These are phyloP conservation scores for Asbolus verrucosus DNA, from an alignment of 1,140 invertebrate species.

Conservation along the genomic window DNA sequence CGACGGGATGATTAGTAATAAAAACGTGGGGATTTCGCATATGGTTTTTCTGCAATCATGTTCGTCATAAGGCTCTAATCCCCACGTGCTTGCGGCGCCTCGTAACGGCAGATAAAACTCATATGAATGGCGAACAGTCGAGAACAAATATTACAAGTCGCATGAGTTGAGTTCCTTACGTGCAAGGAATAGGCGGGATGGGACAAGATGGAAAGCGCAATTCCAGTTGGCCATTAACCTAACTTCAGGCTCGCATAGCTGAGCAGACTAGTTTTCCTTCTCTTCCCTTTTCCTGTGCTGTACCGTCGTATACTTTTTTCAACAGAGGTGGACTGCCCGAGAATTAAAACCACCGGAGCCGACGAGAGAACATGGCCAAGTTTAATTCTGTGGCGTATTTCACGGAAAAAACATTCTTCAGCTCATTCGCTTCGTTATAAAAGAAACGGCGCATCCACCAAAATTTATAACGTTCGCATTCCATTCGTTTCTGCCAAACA, in stretches of 20 bases:
- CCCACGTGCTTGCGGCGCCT: slow-evolving; percentile 59
- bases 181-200: slow-evolving; percentile 63
- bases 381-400: no score
- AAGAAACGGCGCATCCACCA: no score
- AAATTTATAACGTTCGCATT: no score
- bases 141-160: slow-evolving; percentile 65
- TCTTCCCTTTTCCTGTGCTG: slow-evolving; percentile 44
- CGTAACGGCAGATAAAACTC: slow-evolving; percentile 61
- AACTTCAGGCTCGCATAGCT: slow-evolving; percentile 61
- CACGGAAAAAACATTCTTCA: no score
- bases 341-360: background rate
- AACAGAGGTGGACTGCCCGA: slow-evolving; percentile 12
- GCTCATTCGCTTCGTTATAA: no score
- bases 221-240: slow-evolving; percentile 63
- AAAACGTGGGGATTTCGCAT: slow-evolving; percentile 46
- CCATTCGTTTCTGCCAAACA: no score
- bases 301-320: slow-evolving; percentile 45
- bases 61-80: slow-evolving; percentile 58
- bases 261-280: slow-evolving; percentile 62
- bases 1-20: slow-evolving; percentile 46
- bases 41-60: slow-evolving; percentile 53
- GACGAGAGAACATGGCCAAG: no score
- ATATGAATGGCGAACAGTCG: slow-evolving; percentile 60
- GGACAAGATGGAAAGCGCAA: slow-evolving; percentile 64
- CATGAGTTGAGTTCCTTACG: slow-evolving; percentile 65